Base-by-base conservation (phyloP, 2,113 vertebrate genomes). In the Chamaea fasciata region DNA sequence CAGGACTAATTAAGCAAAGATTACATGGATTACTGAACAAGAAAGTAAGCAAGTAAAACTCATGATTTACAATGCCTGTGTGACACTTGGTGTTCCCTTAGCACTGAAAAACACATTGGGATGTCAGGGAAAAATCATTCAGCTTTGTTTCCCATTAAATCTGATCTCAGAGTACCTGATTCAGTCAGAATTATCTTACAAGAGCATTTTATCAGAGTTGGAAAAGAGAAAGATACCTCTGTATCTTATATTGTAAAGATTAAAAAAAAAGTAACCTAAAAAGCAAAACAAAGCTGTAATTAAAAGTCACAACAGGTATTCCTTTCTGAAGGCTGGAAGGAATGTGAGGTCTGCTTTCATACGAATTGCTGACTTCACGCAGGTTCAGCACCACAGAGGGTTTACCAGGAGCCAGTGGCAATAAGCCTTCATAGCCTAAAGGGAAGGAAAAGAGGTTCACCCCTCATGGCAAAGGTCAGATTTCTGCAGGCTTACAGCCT, bases 401-500 rank as follows among this genome's bases (percentile, higher is more conserved):
- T 87, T 62, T 70, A 37, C 60, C 69, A 92, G 84, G 42, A 96
- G 94, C 81, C 89, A 91, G 42, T 82, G 86, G 85, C 88, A 93
- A 74, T 84, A 90, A 92, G 62, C 2, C 1, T 89, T 95, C 56
- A 62, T 69, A 89, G 96, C 97, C 96, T 92, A 15, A 91, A 96
- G 97, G 87, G 76, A 96, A 96, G 96, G 97, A 97, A 97, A 97
- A 95, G 96, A 96, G 95, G 95, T 93, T 96, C 92, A 91, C 87
- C 96, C 94, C 96, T 93, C 75, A 78, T 97, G 97, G 97, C 97
- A 98, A 97, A 98, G 98, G 98, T 98, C 98, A 98, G 94, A 97
- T 93, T 96, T 97, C 97, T 97, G 86, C 96, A 96, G 97, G 93
- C 97, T 97, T 94, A 91, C 47, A 95, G 96, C 89, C 90, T 96